These are phyloP conservation scores for Lithobius niger DNA, from an alignment of 1,140 invertebrate genomes.

Conservation along the genomic window DNA sequence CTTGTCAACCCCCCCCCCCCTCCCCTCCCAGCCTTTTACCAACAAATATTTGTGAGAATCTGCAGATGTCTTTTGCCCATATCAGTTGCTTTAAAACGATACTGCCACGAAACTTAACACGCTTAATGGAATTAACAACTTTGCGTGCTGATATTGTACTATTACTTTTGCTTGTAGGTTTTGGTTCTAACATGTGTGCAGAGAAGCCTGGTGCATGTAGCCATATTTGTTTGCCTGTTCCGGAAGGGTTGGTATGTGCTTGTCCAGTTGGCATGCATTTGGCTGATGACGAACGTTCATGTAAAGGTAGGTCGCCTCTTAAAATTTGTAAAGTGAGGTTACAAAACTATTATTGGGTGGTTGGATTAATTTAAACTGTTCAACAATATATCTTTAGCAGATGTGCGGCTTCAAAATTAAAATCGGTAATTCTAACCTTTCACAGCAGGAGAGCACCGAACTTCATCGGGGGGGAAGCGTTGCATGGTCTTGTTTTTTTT, in stretches of 20 bases:
- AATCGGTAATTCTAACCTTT: neutral
- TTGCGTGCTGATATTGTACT: too few relatives aligned
- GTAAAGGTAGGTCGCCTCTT: conserved; percentile 26
- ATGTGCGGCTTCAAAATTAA: neutral
- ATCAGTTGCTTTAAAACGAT: too few relatives aligned
- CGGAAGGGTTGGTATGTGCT: conserved; percentile 29
- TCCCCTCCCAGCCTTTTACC: neutral
- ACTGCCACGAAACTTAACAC: too few relatives aligned
- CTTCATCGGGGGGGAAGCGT: conserved; percentile 45
- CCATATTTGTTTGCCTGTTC: conserved; percentile 35
- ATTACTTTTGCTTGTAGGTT: neutral
- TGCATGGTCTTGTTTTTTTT: too few relatives aligned
- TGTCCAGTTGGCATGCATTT: conserved; percentile 34
- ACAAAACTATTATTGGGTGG: neutral
- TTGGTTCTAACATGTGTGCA: neutral
- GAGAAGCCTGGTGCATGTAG: conserved; percentile 29
- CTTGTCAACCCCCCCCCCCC: neutral
- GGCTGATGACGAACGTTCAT: conserved; percentile 22
- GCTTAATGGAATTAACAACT: too few relatives aligned
- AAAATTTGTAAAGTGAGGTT: neutral
- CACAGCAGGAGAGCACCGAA: neutral
- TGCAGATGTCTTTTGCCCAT: too few relatives aligned
- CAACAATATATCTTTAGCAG: neutral
- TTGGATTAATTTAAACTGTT: neutral
- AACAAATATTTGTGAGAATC: too few relatives aligned